Evolutionary conservation across 2,888 invertebrate species (phyloP).

Genomic region (Aquatica leii): DNA sequence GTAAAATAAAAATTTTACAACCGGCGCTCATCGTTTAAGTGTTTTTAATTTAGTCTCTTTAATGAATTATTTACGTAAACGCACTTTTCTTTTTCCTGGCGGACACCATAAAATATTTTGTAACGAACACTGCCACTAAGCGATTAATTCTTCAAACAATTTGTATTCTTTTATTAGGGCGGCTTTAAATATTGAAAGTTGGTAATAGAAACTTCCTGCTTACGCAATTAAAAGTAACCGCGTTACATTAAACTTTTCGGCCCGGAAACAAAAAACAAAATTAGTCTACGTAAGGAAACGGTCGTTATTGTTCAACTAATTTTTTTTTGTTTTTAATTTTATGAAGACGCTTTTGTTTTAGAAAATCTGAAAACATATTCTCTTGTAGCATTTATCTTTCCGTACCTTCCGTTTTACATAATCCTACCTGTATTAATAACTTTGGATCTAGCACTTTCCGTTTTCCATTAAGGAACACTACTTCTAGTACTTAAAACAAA

Average conservation of each 20-base stretch:
- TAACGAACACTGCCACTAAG: no score
- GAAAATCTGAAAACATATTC: conserved; percentile 25
- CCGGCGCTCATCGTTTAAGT: no score
- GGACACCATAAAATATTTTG: no score
- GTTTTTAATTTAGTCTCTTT: no score
- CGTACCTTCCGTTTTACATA: conserved; percentile 23
- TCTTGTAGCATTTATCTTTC: conserved; percentile 25
- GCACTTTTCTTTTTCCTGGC: no score
- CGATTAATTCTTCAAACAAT: not conserved
- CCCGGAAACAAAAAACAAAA: not conserved
- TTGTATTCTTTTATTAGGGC: not conserved
- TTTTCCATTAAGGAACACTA: conserved; percentile 28
- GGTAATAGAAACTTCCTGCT: not conserved
- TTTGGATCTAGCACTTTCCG: conserved; percentile 25
- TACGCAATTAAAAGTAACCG: not conserved
- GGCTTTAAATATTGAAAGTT: not conserved
- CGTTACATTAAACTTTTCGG: not conserved
- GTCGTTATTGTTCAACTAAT: not conserved
- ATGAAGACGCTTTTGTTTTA: not conserved
- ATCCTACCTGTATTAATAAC: conserved; percentile 30
- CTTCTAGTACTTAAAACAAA: conserved; percentile 27
- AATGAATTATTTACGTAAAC: no score
- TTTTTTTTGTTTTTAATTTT: not conserved
- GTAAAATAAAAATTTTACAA: no score
- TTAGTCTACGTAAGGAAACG: not conserved